These are phyloP conservation scores for Asteroscopus sphinx DNA, from an alignment of 2,888 invertebrate genomes.

Conservation along the genomic window DNA sequence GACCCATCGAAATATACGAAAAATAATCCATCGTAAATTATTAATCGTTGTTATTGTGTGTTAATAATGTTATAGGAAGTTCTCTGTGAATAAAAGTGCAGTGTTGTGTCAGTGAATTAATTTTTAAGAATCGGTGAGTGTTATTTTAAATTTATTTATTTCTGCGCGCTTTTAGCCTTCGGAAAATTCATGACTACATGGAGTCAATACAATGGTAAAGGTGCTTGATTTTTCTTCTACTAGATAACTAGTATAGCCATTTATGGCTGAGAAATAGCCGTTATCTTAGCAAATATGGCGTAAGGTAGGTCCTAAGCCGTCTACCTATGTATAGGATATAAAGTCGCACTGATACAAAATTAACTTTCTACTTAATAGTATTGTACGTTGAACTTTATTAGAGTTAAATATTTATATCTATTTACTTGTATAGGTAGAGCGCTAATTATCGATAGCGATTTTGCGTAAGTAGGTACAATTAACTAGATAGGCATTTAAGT, in stretches of 20 bases:
- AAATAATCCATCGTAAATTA: constrained; percentile 47
- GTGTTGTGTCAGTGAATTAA: constrained; percentile 54
- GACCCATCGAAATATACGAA: constrained; percentile 68
- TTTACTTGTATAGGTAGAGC: background rate
- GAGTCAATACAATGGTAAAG: constrained; percentile 16
- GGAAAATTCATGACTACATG: constrained; percentile 22
- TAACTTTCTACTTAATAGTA: constrained; percentile 52
- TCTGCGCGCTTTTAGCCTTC: constrained; percentile 23
- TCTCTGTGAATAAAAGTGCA: constrained; percentile 60
- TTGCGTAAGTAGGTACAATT: too few species aligned
- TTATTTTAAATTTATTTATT: constrained; percentile 6
- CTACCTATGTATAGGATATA: constrained; percentile 41
- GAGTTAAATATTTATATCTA: background rate
- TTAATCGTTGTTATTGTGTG: constrained; percentile 58
- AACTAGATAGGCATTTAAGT: too few species aligned
- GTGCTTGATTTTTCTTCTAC: constrained; percentile 48
- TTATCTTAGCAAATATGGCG: constrained; percentile 59
- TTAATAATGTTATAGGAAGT: constrained; percentile 64
- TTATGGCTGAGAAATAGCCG: constrained; percentile 52
- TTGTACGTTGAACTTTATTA: constrained; percentile 5
- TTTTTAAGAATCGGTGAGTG: constrained; percentile 46
- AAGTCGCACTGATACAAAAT: constrained; percentile 45
- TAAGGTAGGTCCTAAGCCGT: constrained; percentile 37
- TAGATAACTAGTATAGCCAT: constrained; percentile 47
- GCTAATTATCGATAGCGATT: too few species aligned